A percentile compares a stretch with the other conserved stretches of the same genome.
Evolutionary conservation across 2,888 invertebrate species (phyloP).

Genomic region (Candidula unifasciata): DNA sequence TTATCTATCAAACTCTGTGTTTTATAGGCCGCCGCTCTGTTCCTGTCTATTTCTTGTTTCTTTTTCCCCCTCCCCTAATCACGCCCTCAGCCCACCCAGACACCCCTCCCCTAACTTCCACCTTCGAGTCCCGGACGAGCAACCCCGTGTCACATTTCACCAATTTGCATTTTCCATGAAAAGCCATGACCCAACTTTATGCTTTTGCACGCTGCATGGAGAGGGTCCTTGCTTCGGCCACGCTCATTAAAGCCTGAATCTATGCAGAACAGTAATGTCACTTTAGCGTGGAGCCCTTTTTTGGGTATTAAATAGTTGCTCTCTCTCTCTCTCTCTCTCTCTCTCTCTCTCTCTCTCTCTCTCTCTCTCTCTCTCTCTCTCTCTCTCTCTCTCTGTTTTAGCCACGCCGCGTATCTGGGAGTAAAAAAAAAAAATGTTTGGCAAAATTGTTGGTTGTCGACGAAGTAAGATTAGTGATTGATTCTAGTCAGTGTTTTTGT

Average conservation of each 20-base stretch:
- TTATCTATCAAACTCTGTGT: too few species aligned
- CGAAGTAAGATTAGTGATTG: conserved; percentile 2
- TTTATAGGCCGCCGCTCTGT: too few species aligned
- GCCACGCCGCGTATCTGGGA: neutral
- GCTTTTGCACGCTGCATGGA: conserved; percentile 34
- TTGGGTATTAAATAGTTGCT: too few species aligned
- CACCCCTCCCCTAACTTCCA: neutral
- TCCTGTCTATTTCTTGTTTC: too few species aligned
- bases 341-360: too few species aligned
- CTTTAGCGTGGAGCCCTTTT: neutral
- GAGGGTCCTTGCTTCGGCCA: neutral
- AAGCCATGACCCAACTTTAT: conserved; percentile 33
- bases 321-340: too few species aligned
- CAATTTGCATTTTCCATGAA: conserved; percentile 45
- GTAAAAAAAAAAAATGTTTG: neutral
- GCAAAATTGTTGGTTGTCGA: conserved; percentile 15
- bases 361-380: too few species aligned
- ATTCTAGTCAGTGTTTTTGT: neutral
- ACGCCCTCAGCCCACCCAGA: neutral
- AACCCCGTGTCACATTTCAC: conserved; percentile 32
- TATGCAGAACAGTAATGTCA: conserved; percentile 38
- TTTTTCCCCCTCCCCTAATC: too few species aligned
- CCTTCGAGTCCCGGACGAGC: conserved; percentile 1
- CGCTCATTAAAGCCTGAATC: conserved; percentile 35
- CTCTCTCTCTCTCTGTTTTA: neutral